These are phyloP conservation scores for Seriola aureovittata DNA, from an alignment of 2,113 vertebrate genomes.

Conservation along the genomic window DNA sequence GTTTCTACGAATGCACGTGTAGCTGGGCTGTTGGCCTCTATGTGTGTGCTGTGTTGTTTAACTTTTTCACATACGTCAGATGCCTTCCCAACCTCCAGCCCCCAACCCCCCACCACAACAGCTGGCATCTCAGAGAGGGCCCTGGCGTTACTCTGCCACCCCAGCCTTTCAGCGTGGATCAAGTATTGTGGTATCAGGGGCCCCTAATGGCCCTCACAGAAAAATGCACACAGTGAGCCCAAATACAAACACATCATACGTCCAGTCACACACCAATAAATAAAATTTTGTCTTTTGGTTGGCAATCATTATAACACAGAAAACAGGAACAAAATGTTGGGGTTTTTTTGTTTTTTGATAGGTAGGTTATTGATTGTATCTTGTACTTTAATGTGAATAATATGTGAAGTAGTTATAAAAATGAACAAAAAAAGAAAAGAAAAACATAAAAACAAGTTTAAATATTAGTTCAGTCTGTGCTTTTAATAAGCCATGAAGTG, in stretches of 20 bases:
- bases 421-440: background rate
- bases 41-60: slow-evolving; percentile 53
- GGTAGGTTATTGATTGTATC: background rate
- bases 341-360: background rate
- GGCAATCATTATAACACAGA: slow-evolving; percentile 9
- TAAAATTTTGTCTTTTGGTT: background rate
- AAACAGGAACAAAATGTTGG: background rate
- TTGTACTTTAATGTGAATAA: background rate
- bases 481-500: background rate
- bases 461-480: background rate
- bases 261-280: slow-evolving; percentile 34
- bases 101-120: slow-evolving; percentile 78
- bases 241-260: slow-evolving; percentile 45
- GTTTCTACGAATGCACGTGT: slow-evolving; percentile 21
- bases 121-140: slow-evolving; percentile 73
- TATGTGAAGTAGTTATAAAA: background rate
- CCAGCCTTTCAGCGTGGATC: slow-evolving; percentile 66
- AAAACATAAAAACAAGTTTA: background rate
- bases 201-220: slow-evolving; percentile 61
- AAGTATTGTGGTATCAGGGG: slow-evolving; percentile 70
- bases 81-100: slow-evolving; percentile 50
- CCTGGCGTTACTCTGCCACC: slow-evolving; percentile 64
- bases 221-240: slow-evolving; percentile 52
- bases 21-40: slow-evolving; percentile 18
- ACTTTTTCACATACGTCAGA: slow-evolving; percentile 71